phyloP scores from a whole-genome alignment of 2,113 vertebrate genomes.

The Sterrhoptilus dennistouni region DNA sequence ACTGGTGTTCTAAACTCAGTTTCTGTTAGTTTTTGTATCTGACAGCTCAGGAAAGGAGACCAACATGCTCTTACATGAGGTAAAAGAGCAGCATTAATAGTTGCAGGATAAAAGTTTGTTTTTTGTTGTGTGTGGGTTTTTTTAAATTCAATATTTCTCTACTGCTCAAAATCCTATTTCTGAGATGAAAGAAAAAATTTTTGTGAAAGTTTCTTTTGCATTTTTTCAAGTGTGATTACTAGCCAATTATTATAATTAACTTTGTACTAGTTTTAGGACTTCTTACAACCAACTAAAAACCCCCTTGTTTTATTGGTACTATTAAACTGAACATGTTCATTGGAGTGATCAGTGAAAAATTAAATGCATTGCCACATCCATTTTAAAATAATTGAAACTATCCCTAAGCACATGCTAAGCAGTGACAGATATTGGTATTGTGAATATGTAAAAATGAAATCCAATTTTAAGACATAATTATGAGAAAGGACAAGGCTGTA shows the following conservation, averaged over 20 bases:
- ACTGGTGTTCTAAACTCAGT: neutral
- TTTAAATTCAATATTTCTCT: neutral
- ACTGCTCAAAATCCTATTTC: neutral
- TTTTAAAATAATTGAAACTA: neutral
- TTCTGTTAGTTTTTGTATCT: neutral
- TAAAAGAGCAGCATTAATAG: neutral
- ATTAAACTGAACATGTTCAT: neutral
- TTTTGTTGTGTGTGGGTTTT: neutral
- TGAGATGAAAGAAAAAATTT: neutral
- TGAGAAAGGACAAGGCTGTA: neutral
- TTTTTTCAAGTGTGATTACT: neutral
- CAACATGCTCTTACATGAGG: neutral
- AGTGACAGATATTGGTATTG: neutral
- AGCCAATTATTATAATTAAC: neutral
- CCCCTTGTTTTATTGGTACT: neutral
- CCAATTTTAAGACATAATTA: constrained; percentile 8
- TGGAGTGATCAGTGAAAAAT: neutral
- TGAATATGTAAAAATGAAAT: neutral
- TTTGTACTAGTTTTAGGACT: neutral
- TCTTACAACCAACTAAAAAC: neutral
- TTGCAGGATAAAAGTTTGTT: neutral
- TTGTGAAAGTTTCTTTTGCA: neutral
- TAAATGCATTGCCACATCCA: neutral
- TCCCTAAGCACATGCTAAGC: neutral
- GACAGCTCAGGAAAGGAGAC: neutral